Percentiles rank a stretch among this genome's conserved stretches.
Conservation (phyloP, 1,140 invertebrate species). For the Drosophila nikananu region DNA sequence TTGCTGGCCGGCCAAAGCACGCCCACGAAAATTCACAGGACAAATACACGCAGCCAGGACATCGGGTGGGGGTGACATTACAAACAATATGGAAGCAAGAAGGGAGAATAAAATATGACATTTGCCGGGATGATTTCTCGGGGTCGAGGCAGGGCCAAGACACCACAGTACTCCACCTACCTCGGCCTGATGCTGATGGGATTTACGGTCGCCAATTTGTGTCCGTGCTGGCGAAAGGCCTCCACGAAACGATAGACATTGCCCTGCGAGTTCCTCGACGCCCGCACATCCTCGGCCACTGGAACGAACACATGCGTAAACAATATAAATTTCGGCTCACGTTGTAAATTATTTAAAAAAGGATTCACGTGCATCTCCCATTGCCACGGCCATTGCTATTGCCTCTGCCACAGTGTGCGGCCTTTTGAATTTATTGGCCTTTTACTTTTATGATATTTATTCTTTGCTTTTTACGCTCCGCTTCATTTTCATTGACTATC, state of each 20-base stretch:
- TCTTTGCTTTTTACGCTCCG: conserved; percentile 53
- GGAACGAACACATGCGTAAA: conserved; percentile 73
- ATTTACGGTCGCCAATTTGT: conserved; percentile 86
- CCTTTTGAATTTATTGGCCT: conserved; percentile 80
- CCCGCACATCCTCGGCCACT: conserved; percentile 74
- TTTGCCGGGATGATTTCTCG: conserved; percentile 20
- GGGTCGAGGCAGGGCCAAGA: not conserved
- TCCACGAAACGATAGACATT: conserved; percentile 86
- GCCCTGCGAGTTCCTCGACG: conserved; percentile 72
- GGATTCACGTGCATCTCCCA: conserved; percentile 47
- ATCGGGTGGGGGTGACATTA: conserved; percentile 48
- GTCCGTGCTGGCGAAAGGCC: conserved; percentile 87
- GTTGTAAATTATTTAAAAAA: conserved; percentile 83
- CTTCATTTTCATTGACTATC: conserved; percentile 32
- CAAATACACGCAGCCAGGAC: conserved; percentile 38
- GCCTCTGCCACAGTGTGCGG: conserved; percentile 27
- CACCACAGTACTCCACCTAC: conserved; percentile 64
- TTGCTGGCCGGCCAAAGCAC: conserved; percentile 33
- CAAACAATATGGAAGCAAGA: conserved; percentile 16
- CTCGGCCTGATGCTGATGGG: conserved; percentile 86
- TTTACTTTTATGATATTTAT: conserved; percentile 76
- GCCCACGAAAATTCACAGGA: conserved; percentile 39
- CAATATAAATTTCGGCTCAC: conserved; percentile 75
- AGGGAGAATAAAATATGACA: conserved; percentile 58
- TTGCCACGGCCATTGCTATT: conserved; percentile 12